phyloP scores from a whole-genome alignment of 2,888 invertebrate genomes.

The Lasioglossum leucozonium region DNA sequence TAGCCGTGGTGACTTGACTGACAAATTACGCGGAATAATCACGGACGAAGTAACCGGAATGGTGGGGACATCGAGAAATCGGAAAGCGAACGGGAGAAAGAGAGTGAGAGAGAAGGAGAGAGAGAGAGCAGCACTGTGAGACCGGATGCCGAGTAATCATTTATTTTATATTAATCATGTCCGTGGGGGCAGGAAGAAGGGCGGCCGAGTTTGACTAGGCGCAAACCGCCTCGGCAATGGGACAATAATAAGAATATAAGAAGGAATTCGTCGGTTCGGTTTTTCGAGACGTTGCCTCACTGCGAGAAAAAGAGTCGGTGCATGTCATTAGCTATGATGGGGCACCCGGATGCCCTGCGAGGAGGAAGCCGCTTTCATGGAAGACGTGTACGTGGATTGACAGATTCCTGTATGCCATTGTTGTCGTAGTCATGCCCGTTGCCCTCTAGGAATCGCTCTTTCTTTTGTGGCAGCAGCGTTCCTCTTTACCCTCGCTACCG shows the following conservation, averaged over 20 bases:
- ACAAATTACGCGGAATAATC: conserved; percentile 84
- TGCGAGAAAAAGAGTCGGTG: conserved; percentile 77
- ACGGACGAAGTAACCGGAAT: conserved; percentile 64
- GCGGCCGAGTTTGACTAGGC: conserved; percentile 59
- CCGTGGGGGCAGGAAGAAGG: conserved; percentile 79
- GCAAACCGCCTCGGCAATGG: conserved; percentile 13
- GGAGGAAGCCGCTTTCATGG: conserved; percentile 81
- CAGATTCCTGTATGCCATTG: conserved; percentile 82
- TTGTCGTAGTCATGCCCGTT: conserved; percentile 82
- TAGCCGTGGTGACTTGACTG: conserved; percentile 82
- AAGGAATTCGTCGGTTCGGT: conserved; percentile 71
- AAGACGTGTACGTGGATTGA: conserved; percentile 82
- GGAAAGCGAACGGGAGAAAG: conserved; percentile 15
- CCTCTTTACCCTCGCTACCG: conserved; percentile 23
- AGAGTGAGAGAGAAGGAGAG: not conserved
- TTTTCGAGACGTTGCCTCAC: conserved; percentile 65
- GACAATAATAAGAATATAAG: conserved; percentile 38
- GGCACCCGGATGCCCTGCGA: conserved; percentile 79
- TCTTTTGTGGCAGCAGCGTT: conserved; percentile 41
- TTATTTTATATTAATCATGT: conserved; percentile 84
- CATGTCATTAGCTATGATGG: conserved; percentile 83
- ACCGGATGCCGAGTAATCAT: conserved; percentile 84
- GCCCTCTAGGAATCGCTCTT: conserved; percentile 76
- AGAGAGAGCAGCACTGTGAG: conserved; percentile 74
- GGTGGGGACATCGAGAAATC: conserved; percentile 51